phyloP scores from a whole-genome alignment of 2,888 invertebrate species.

The Cantharis flavilabris region DNA sequence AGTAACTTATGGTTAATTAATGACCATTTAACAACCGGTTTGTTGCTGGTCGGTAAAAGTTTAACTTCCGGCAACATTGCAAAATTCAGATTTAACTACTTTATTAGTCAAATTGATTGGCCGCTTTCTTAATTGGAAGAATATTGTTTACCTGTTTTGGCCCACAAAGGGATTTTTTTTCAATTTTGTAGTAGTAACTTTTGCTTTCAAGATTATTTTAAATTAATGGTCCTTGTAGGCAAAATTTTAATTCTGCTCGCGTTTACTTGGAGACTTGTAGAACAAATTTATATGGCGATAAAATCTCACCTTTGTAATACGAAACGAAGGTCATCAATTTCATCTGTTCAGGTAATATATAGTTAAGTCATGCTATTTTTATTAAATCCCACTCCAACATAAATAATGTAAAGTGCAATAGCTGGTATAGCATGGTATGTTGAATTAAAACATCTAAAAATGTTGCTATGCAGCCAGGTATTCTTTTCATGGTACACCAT shows the following conservation, averaged over 20 bases:
- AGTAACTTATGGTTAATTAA: background rate
- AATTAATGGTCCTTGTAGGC: background rate
- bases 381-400: background rate
- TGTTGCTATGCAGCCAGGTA: no score
- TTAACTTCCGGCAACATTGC: background rate
- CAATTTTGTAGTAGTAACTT: background rate
- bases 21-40: background rate
- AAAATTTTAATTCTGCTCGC: background rate
- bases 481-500: no score
- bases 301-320: conserved; percentile 12
- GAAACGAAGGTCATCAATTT: conserved; percentile 9
- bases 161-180: no score
- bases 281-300: conserved; percentile 9
- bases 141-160: background rate
- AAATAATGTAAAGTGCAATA: background rate
- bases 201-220: background rate
- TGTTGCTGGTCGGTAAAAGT: background rate
- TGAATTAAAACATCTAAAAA: no score
- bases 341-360: conserved; percentile 1
- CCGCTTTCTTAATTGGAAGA: background rate
- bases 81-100: background rate
- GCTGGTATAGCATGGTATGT: background rate
- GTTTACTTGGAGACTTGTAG: conserved; percentile 10
- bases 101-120: background rate
- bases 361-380: background rate